Base-by-base conservation (phyloP, 2,797 vertebrate species). In the Somateria mollissima region DNA sequence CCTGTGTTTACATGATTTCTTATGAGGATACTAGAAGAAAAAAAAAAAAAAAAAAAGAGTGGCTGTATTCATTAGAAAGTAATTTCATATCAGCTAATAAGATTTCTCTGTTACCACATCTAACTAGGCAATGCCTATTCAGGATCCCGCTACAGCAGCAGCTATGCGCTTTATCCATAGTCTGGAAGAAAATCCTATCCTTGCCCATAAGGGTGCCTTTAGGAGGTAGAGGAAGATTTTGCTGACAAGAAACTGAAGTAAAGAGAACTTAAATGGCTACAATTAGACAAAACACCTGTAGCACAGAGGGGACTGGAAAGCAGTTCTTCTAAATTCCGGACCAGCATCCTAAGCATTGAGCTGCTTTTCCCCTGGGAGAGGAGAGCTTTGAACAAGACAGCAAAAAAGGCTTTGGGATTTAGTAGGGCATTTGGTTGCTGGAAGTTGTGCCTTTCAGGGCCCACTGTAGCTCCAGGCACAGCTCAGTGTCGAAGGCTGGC, bases 31-130 rank as follows among this genome's bases (percentile, higher is more conserved):
- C 27, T 47, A 11, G 8, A 11, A 32, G 3, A 3, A 1, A 2
- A 6, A 5, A 15, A 56, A 8, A 16, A 3, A 1, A 2, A 8
- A 16, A 4, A 1, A 2, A 7, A 5, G 8, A 49, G 30, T 2
- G 13, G 8, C 16, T 76, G 8, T 51, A 61, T 36, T 47, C 57
- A 60, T 21, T 27, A 58, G 8, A 37, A 69, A 75, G 84, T 21
- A 25, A 72, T 25, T 39, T 65, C 10, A 7, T 72, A 39, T 64
- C 18, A 74, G 37, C 32, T 41, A 72, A 15, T 54, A 81, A 81
- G 57, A 57, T 56, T 76, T 12, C 24, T 79, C 27, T 51, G 37
- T 8, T 6, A 69, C 11, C 58, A 78, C 57, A 28, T 36, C 39
- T 77, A 73, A 60, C 45, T 41, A 39, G 57, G 61, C 30, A 4